A percentile compares a stretch with the other conserved stretches of the same genome.
Evolutionary conservation across 92 coral and sea anemone species (phyloP).

Genomic region (Porites divaricata): DNA sequence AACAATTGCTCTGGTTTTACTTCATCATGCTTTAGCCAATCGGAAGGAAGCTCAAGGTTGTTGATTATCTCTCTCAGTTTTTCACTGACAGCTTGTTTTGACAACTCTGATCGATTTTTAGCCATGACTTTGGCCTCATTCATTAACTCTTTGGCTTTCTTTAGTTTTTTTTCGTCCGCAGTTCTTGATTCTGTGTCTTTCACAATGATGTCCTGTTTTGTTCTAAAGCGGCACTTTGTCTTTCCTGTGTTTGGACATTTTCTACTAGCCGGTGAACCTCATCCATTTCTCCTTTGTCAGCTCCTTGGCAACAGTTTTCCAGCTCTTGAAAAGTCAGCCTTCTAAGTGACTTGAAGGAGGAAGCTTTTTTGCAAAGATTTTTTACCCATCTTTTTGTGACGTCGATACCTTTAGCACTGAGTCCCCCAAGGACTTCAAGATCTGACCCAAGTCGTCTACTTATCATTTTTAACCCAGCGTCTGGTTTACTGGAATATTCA

Average conservation of each 20-base stretch:
- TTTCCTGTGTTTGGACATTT: slow-evolving; percentile 10
- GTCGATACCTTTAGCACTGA: slow-evolving; percentile 29
- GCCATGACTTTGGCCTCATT: slow-evolving; percentile 46
- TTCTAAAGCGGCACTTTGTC: neutral
- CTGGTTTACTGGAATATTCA: neutral
- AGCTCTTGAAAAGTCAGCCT: slow-evolving; percentile 9
- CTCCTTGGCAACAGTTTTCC: slow-evolving; percentile 29
- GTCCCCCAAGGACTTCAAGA: slow-evolving; percentile 50
- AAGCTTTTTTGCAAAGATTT: slow-evolving; percentile 19
- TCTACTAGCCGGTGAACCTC: slow-evolving; percentile 26
- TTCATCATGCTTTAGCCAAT: slow-evolving; percentile 40
- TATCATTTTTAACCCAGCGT: slow-evolving; percentile 25
- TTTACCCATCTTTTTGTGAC: slow-evolving; percentile 51
- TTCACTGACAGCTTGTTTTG: slow-evolving; percentile 23
- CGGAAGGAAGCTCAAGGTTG: slow-evolving; percentile 43
- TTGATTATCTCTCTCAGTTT: slow-evolving; percentile 20
- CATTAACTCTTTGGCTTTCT: slow-evolving; percentile 38
- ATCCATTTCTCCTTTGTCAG: slow-evolving; percentile 41
- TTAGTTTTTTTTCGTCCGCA: slow-evolving; percentile 18
- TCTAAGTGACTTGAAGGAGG: slow-evolving; percentile 31
- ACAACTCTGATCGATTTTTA: slow-evolving; percentile 23
- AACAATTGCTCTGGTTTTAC: slow-evolving; percentile 22
- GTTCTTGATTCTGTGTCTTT: slow-evolving; percentile 7
- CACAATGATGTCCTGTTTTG: neutral
- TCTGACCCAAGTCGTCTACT: slow-evolving; percentile 37